Conservation (phyloP, 2,888 invertebrate species). For the Julus scandinavius region DNA sequence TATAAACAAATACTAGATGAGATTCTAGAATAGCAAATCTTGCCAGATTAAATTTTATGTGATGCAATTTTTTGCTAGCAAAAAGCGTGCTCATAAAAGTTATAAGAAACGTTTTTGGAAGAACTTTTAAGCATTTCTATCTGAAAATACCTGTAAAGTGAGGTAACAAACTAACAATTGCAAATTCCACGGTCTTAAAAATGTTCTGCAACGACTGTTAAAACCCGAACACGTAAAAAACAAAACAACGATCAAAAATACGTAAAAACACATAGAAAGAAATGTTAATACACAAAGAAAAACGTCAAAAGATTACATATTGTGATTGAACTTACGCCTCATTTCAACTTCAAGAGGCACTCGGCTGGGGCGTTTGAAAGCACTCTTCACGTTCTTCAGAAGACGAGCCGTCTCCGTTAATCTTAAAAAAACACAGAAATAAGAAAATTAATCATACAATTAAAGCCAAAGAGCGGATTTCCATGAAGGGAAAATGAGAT, state of each 20-base stretch:
- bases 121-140: too few relatives aligned
- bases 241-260: not conserved
- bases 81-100: too few relatives aligned
- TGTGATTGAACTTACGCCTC: slow-evolving; percentile 82
- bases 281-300: not conserved
- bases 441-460: not conserved
- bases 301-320: not conserved
- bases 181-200: not conserved
- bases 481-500: not conserved
- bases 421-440: slow-evolving; percentile 72
- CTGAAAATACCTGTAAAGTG: too few relatives aligned
- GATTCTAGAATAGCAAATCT: too few relatives aligned
- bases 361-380: slow-evolving; percentile 81
- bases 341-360: slow-evolving; percentile 88
- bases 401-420: slow-evolving; percentile 97
- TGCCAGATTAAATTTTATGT: too few relatives aligned
- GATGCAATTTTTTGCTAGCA: too few relatives aligned
- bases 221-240: not conserved
- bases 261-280: not conserved
- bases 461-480: not conserved
- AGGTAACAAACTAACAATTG: too few relatives aligned
- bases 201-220: not conserved
- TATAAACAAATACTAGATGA: too few relatives aligned
- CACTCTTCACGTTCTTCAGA: slow-evolving; percentile 93
- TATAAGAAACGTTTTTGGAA: too few relatives aligned